Evolutionary conservation across 2,113 vertebrate genomes (phyloP), one percentile per base, ranked within the genome.

Genomic region (Amphiprion ocellaris): DNA sequence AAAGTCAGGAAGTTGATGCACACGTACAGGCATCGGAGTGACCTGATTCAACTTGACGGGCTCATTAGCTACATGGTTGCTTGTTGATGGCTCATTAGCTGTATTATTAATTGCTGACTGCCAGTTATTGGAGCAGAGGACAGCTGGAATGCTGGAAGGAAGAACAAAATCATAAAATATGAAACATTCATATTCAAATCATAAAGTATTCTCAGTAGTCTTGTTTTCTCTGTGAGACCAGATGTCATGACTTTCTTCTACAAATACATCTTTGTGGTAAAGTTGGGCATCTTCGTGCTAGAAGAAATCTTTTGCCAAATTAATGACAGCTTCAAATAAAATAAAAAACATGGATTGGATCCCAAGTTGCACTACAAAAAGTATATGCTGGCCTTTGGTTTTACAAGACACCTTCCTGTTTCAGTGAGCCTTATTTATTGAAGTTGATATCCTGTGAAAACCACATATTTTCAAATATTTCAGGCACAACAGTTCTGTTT

Each of bases 101-200:
- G 52, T 67, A 55, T 72, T 41, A 55, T 24, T 66, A 24, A 87
- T 60, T 24, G 62, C 74, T 19, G 87, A 87, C 50, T 88, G 88
- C 92, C 91, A 92, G 79, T 89, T 92, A 49, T 90, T 92, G 63
- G 92, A 94, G 81, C 93, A 93, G 69, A 93, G 59, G 49, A 94
- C 76, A 0, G 86, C 76, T 30, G 90, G 90, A 39, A 92, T 72
- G 68, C 93, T 94, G 86, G 33, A 60, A 70, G 24, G 30, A 39
- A 6, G 79, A 79, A 86, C 4, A 67, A 72, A 77, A 77, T 58
- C 12, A 67, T 46, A 11, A 28, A 39, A 65, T 59, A 59, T 19
- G 30, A 49, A 47, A 30, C 19, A 39, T 6, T 61, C 4, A 16
- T 49, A 30, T 69, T 10, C 15, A 59, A 41, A 39, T 26, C 5